A percentile compares a stretch with the other conserved stretches of the same genome.
phyloP scores from a whole-genome alignment of 2,797 vertebrate species.

The Lophotriccus pileatus region DNA sequence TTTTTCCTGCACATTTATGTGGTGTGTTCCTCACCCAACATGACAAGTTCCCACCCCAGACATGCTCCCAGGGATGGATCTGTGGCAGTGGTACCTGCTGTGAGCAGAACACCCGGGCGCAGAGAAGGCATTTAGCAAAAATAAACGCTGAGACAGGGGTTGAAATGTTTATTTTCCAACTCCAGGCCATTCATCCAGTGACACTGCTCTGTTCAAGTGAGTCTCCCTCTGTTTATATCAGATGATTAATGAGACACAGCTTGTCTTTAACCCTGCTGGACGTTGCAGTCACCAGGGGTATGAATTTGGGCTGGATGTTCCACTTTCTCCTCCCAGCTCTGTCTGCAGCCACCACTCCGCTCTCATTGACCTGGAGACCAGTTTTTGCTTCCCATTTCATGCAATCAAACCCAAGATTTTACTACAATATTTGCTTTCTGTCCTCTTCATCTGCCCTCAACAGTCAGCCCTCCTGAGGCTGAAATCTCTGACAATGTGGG shows the following conservation, averaged over 20 bases:
- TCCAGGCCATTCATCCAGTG: slow-evolving; percentile 20
- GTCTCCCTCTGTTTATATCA: slow-evolving; percentile 32
- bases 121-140: slow-evolving; percentile 18
- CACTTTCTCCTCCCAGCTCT: background rate
- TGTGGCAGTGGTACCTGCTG: background rate
- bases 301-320: background rate
- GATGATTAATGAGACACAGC: slow-evolving; percentile 50
- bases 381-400: background rate
- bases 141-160: slow-evolving; percentile 4
- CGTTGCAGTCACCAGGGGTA: background rate
- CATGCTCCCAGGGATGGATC: background rate
- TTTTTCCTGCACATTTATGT: accelerated
- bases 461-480: background rate
- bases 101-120: background rate
- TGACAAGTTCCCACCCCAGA: background rate
- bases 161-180: slow-evolving; percentile 66
- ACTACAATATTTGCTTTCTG: background rate
- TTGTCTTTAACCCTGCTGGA: slow-evolving; percentile 6
- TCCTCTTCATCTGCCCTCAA: background rate
- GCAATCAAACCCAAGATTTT: background rate
- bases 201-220: background rate
- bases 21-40: background rate
- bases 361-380: background rate
- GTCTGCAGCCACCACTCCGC: background rate
- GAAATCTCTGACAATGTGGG: background rate